Conservation (phyloP, 2,113 vertebrate genomes). For the Nymphicus hollandicus region DNA sequence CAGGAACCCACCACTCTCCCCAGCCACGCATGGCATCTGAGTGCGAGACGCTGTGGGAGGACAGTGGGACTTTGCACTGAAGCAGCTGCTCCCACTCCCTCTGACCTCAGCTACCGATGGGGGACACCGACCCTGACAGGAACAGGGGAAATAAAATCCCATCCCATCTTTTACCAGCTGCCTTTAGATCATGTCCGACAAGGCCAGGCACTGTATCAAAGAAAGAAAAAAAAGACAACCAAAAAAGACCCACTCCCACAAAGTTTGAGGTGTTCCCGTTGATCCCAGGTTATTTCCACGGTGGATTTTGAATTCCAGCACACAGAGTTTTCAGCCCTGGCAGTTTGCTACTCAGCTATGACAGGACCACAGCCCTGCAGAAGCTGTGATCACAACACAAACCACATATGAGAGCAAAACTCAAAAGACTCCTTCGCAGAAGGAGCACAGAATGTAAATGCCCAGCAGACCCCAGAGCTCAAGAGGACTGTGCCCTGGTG, state of each 20-base stretch:
- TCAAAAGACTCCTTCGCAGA: not conserved
- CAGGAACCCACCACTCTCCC: not conserved
- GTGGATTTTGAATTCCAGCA: not conserved
- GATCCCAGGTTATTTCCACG: not conserved
- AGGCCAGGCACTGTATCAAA: not conserved
- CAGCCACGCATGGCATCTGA: rapidly evolving
- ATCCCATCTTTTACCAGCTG: rapidly evolving
- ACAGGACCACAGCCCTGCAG: rapidly evolving
- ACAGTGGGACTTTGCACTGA: rapidly evolving
- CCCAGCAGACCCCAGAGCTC: not conserved
- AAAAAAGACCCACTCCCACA: rapidly evolving
- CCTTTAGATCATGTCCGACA: not conserved
- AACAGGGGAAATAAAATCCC: not conserved
- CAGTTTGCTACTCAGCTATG: rapidly evolving
- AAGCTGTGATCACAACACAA: not conserved
- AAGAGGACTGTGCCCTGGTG: rapidly evolving
- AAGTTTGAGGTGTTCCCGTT: not conserved
- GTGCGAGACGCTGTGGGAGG: not conserved
- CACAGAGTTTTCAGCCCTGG: rapidly evolving
- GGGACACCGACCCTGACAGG: not conserved
- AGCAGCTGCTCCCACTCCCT: not conserved
- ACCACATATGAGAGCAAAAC: not conserved
- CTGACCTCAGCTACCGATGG: not conserved
- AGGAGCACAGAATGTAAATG: rapidly evolving
- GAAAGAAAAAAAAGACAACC: not conserved